Percentiles rank a stretch among this genome's conserved stretches.
These are phyloP conservation scores for Allophyes oxyacanthae DNA, from an alignment of 2,888 invertebrate genomes.

Conservation along the genomic window DNA sequence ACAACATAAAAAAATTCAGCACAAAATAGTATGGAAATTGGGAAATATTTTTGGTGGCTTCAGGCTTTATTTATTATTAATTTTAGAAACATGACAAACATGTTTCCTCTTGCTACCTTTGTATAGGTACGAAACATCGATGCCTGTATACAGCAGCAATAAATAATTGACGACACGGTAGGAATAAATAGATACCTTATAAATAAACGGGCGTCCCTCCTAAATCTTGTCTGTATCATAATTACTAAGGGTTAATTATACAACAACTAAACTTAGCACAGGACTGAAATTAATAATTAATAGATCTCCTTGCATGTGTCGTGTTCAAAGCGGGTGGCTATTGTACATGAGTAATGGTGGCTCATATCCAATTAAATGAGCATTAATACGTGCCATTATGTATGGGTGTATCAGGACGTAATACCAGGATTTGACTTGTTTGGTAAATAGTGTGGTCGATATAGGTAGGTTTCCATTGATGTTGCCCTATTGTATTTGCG, in stretches of 20 bases:
- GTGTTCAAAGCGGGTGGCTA: conserved; percentile 54
- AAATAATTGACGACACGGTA: not conserved
- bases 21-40: too few species aligned
- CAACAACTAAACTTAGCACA: conserved; percentile 22
- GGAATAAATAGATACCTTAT: not conserved
- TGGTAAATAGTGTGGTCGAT: conserved; percentile 16
- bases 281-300: conserved; percentile 53
- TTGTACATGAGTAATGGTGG: conserved; percentile 64
- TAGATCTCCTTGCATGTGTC: conserved; percentile 48
- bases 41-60: not conserved
- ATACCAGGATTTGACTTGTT: conserved; percentile 29
- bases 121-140: not conserved
- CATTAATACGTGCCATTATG: conserved; percentile 54
- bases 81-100: conserved; percentile 2
- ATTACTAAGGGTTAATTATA: conserved; percentile 25
- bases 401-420: conserved; percentile 27
- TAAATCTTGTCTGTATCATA: conserved; percentile 28
- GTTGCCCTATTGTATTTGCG: not conserved
- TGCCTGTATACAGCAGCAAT: conserved; percentile 5
- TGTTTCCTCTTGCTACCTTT: not conserved
- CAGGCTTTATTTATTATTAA: not conserved
- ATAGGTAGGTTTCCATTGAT: conserved; percentile 10
- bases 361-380: conserved; percentile 69
- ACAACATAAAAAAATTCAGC: not conserved
- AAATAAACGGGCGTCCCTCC: conserved; percentile 12